Conservation (phyloP, 2,888 invertebrate genomes). For the Hypercompe scribonia region DNA sequence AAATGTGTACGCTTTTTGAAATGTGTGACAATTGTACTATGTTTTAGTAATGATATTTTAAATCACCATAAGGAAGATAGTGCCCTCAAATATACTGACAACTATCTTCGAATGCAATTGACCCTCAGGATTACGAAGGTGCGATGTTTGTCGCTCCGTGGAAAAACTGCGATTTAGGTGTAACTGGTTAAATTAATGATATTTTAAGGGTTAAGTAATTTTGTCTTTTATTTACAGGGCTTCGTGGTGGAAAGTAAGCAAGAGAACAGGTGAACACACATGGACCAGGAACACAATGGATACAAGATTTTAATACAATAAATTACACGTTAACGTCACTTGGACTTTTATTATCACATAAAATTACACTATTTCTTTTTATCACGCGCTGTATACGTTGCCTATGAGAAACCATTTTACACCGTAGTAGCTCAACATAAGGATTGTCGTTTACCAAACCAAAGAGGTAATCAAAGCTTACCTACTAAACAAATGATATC, state of each 20-base stretch:
- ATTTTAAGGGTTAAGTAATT: background rate
- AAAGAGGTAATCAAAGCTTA: background rate
- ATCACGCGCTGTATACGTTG: background rate
- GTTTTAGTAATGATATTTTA: too few relatives aligned
- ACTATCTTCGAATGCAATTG: too few relatives aligned
- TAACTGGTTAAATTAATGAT: background rate
- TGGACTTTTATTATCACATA: background rate
- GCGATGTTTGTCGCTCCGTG: too few relatives aligned
- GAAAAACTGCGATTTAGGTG: too few relatives aligned
- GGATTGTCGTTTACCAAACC: background rate
- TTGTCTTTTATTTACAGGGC: slow-evolving; percentile 7
- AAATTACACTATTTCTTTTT: background rate
- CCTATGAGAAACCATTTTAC: background rate
- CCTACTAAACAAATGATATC: background rate
- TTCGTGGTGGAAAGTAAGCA: background rate
- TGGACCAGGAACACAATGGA: background rate
- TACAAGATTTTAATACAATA: background rate
- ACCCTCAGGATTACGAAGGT: too few relatives aligned
- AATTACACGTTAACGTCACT: background rate
- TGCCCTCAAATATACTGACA: too few relatives aligned
- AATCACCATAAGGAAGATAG: too few relatives aligned
- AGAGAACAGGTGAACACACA: background rate
- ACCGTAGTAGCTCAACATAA: background rate
- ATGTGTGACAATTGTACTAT: too few relatives aligned
- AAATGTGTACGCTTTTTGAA: too few relatives aligned